Evolutionary conservation across 2,113 vertebrate genomes (phyloP).

Genomic region (Periophthalmodon schlosseri): DNA sequence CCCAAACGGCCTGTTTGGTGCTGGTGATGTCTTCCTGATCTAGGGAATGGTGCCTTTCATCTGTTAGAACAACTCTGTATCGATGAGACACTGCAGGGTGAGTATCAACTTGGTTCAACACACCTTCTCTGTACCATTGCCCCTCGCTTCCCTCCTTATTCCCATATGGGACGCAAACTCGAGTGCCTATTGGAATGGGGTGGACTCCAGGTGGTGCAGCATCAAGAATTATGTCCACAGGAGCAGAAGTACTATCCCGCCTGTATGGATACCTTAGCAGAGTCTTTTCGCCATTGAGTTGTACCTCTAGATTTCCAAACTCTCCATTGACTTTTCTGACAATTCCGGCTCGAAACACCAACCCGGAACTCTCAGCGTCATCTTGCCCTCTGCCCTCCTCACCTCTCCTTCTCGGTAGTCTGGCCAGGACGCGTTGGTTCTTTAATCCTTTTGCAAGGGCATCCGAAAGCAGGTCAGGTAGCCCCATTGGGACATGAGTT

Average conservation of each 20-base stretch:
- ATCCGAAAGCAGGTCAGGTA: slow-evolving; percentile 71
- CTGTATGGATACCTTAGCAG: slow-evolving; percentile 80
- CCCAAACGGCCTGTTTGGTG: slow-evolving; percentile 81
- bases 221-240: slow-evolving; percentile 83
- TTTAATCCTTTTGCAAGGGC: slow-evolving; percentile 80
- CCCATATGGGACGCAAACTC: slow-evolving; percentile 83
- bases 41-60: slow-evolving; percentile 53
- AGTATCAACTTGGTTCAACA: slow-evolving; percentile 82
- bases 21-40: slow-evolving; percentile 54
- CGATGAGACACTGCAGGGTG: slow-evolving; percentile 83
- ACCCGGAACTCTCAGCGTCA: slow-evolving; percentile 18
- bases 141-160: slow-evolving; percentile 67
- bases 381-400: slow-evolving; percentile 42
- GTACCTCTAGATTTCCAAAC: slow-evolving; percentile 83
- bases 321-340: slow-evolving; percentile 85
- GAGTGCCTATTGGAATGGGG: slow-evolving; percentile 76
- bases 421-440: slow-evolving; percentile 85
- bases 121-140: slow-evolving; percentile 81
- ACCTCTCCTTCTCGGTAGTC: slow-evolving; percentile 65
- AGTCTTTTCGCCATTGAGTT: slow-evolving; percentile 82
- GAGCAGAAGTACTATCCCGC: slow-evolving; percentile 65
- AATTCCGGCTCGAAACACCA: slow-evolving; percentile 81
- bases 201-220: slow-evolving; percentile 78
- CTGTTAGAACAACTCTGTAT: slow-evolving; percentile 80
- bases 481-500: slow-evolving; percentile 24